A percentile compares a stretch with the other conserved stretches of the same genome.
Evolutionary conservation across 2,888 invertebrate genomes (phyloP).

Genomic region (Argyra leucocephala): DNA sequence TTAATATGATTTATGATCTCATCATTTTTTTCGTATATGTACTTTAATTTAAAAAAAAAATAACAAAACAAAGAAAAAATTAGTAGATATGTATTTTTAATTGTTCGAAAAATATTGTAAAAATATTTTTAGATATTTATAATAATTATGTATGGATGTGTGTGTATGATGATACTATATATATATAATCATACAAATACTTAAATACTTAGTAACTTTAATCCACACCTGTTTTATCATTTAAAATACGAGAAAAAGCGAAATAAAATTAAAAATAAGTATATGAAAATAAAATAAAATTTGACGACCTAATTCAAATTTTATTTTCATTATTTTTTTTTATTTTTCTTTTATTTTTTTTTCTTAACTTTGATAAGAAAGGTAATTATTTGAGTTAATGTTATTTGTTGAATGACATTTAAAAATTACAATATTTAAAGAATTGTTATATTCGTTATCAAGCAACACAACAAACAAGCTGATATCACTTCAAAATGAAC

Average conservation of each 20-base stretch:
- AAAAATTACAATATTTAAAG: constrained; percentile 4
- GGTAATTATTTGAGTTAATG: constrained; percentile 22
- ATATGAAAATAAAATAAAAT: background rate
- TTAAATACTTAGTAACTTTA: background rate
- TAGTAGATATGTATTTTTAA: too few species aligned
- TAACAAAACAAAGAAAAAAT: too few species aligned
- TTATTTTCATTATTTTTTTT: too few species aligned
- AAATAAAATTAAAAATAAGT: background rate
- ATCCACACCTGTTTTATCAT: constrained; percentile 2
- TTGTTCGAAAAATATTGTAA: too few species aligned
- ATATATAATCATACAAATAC: background rate
- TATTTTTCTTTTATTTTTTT: constrained; percentile 2
- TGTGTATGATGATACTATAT: background rate
- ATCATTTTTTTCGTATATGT: background rate
- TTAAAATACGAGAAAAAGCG: background rate
- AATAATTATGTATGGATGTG: too few species aligned
- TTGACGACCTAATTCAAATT: constrained; percentile 3
- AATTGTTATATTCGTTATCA: background rate
- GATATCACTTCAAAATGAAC: background rate
- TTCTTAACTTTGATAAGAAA: constrained; percentile 17
- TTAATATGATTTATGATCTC: background rate
- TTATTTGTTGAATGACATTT: constrained; percentile 22
- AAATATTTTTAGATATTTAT: too few species aligned
- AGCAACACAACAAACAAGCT: background rate
- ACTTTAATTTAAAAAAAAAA: background rate